Base-by-base conservation (phyloP, 2,113 vertebrate genomes). In the Limanda limanda region DNA sequence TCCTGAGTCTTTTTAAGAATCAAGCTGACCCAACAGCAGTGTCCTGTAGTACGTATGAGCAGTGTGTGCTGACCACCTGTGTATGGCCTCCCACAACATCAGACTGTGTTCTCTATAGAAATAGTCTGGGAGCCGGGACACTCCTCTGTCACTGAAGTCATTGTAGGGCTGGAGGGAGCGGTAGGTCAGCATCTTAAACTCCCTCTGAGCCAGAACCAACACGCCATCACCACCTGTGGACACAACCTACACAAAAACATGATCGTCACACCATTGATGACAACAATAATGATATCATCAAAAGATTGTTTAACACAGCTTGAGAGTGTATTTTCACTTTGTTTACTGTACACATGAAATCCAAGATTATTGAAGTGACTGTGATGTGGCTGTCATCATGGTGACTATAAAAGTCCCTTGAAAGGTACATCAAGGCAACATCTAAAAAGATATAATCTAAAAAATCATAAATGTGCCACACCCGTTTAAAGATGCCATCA, bases 401-500 rank as follows among this genome's bases (percentile, higher is more conserved):
- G 10, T 42, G 40, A 13, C 40, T 42, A 13, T 42, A 42, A 42
- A 13, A 42, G 40, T 42, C 40, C 11, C 40, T 42, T 42, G 35
- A 37, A 8, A 37, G 35, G 35, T 37, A 37, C 8, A 37, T 10
- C 35, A 42, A 13, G 40, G 40, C 12, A 11, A 42, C 40, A 42
- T 42, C 10, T 42, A 11, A 42, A 13, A 42, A 13, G 8, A 42
- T 42, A 12, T 11, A 42, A 42, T 2, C 2, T 3, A 42, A 63
- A 40, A 12, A 3, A 42, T 12, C 12, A 12, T 42, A 42, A 63
- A 40, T 24, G 6, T 25, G 12, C 37, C 76, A 37, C 15, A 94
- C 94, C 88, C 68, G 84, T 78, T 93, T 93, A 68, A 95, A 94
- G 85, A 94, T 92, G 68, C 94, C 94, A 1, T 89, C 18, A 3